Evolutionary conservation across 1,140 invertebrate genomes (phyloP), one percentile per base, ranked within the genome.

Genomic region (Drosophila mojavensis): DNA sequence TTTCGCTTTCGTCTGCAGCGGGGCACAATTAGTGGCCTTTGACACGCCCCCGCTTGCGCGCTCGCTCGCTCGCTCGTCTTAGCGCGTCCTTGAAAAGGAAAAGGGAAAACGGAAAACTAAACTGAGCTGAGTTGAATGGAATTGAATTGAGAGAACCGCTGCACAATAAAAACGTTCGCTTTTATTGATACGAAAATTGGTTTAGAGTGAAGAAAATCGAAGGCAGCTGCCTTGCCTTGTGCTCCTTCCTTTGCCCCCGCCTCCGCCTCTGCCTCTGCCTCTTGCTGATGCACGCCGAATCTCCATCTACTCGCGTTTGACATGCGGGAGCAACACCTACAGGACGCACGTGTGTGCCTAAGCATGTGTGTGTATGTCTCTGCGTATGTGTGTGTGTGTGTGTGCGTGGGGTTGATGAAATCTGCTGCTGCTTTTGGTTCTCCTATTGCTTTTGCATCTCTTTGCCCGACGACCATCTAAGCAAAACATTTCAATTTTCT

Each of bases 141-240:
- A 80, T 88, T 88, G 64, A 76, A 75, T 83, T 78, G 48, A 59
- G 75, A 89, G 89, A 76, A 58, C 39, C 41, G 43, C 59, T 59
- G 63, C 62, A 58, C 65, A 68, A 67, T 78, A 79, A 78, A 78
- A 73, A 76, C 81, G 69, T 88, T 89, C 71, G 81, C 71, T 79
- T 89, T 89, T 84, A 89, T 89, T 89, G 84, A 89, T 88, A 88
- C 77, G 80, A 88, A 89, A 89, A 84, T 89, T 80, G 84, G 74
- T 89, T 89, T 84, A 78, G 66, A 78, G 80, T 82, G 67, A 81
- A 71, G 68, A 76, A 81, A 89, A 81, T 89, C 75, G 81, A 24
- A 54, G 61, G 78, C 84, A 89, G 84, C 78, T 89, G 84, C 70
- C 79, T 65, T 62, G 64, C 15, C 50, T 61, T 54, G 17, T 24